Evolutionary conservation across 2,888 invertebrate genomes (phyloP).

Genomic region (Tholera decimalis): DNA sequence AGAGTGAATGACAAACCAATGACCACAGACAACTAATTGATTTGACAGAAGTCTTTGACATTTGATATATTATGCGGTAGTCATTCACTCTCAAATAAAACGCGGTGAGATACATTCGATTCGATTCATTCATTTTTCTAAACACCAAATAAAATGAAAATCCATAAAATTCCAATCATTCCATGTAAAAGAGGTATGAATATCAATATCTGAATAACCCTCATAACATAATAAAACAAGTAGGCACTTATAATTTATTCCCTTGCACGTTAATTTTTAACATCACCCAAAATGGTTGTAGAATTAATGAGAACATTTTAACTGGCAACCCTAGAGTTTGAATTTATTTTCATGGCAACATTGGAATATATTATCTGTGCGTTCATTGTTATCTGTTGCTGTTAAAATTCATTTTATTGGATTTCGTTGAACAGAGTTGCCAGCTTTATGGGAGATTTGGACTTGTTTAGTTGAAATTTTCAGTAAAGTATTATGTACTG

Average conservation of each 20-base stretch:
- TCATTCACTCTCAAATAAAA: not conserved
- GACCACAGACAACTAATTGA: no score
- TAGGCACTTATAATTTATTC: conserved; percentile 53
- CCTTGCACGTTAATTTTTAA: conserved; percentile 61
- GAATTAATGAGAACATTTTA: conserved; percentile 60
- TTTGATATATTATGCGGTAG: not conserved
- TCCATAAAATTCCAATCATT: conserved; percentile 20
- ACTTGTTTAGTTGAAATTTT: conserved; percentile 5
- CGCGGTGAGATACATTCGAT: no score
- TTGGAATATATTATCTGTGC: conserved; percentile 61
- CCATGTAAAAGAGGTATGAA: conserved; percentile 32
- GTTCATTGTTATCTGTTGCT: conserved; percentile 62
- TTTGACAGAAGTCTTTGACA: no score
- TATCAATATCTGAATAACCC: conserved; percentile 41
- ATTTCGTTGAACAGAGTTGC: conserved; percentile 11
- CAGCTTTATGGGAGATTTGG: not conserved
- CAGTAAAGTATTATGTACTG: not conserved
- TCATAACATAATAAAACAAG: conserved; percentile 37
- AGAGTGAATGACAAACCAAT: no score
- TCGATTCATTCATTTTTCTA: no score
- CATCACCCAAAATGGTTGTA: conserved; percentile 42
- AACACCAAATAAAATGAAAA: not conserved
- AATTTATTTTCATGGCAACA: conserved; percentile 71
- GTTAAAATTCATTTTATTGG: conserved; percentile 49
- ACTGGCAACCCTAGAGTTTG: conserved; percentile 60